Evolutionary conservation across 2,797 vertebrate species (phyloP).

Genomic region (Bovichtus diacanthus): DNA sequence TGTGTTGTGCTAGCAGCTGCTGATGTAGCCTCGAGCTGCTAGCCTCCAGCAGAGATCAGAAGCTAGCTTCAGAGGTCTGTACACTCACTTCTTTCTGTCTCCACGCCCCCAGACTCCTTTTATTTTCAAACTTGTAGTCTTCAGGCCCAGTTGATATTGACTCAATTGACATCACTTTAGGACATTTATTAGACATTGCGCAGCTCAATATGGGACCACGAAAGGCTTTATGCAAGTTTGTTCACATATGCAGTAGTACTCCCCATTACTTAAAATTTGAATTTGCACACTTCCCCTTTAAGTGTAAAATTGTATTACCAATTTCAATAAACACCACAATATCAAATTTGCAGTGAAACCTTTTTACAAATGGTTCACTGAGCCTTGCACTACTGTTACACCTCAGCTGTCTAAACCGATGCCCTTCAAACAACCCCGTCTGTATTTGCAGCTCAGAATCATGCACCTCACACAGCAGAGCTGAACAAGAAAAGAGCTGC

Average conservation of each 20-base stretch:
- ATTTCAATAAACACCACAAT: not conserved
- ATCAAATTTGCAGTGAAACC: constrained; percentile 22
- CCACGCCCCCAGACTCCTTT: too few species aligned
- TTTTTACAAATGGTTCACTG: constrained; percentile 51
- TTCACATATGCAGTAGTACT: not conserved
- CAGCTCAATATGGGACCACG: not conserved
- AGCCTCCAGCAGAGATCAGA: not conserved
- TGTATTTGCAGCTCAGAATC: constrained; percentile 16
- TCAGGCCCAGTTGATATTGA: not conserved
- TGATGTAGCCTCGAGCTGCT: not conserved
- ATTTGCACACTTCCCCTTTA: not conserved
- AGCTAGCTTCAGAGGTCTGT: not conserved
- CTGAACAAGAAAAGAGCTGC: constrained; percentile 1
- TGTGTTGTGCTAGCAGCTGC: not conserved
- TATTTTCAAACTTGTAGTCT: too few species aligned
- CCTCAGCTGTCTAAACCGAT: constrained; percentile 41
- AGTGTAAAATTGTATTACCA: not conserved
- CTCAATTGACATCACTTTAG: not conserved
- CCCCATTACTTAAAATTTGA: not conserved
- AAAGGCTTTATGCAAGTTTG: not conserved
- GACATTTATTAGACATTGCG: not conserved
- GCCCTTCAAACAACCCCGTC: constrained; percentile 38
- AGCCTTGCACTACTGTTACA: constrained; percentile 8
- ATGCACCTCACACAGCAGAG: not conserved
- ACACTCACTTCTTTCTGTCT: not conserved